Base-by-base conservation (phyloP, 2,888 invertebrate genomes). In the Agrochola lota region DNA sequence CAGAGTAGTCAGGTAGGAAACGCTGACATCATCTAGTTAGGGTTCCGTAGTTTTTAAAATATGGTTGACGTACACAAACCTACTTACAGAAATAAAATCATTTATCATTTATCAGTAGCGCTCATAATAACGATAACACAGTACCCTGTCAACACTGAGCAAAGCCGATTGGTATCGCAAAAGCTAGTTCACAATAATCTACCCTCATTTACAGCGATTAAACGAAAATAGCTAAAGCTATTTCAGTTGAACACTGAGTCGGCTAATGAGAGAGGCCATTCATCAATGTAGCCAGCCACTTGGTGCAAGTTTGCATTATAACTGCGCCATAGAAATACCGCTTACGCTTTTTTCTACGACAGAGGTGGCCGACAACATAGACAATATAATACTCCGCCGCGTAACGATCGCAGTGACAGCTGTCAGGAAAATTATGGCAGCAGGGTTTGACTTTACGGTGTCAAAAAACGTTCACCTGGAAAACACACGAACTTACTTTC, bases 241-340 rank as follows among this genome's bases (percentile, higher is more conserved):
- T 87, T 88, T 77, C 30, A 78, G 80, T 74, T 72, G 35, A 82
- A 82, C 68, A 78, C 74, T 63, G 69, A 74, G 66, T 63, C 68
- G 26, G 64, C 80, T 88, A 88, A 88, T 87, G 87, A 88, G 82
- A 66, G 63, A 69, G 70, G 40, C 68, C 69, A 88, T 88, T 83
- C 74, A 84, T 88, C 89, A 89, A 84, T 87, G 87, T 78, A 63
- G 68, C 30, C 57, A 66, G 77, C 55, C 74, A 77, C 75, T 77
- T 77, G 72, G 71, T 82, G 81, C 89, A 79, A 81, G 75, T 81
- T 81, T 63, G 59, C 62, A 81, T 80, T 66, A 52, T 46, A 26
- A 15, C 17, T 35, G 75, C 82, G 78, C 78, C 59, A 82, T 23
- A 52, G 81, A 75, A 66, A 26, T 35, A 35, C 12, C 11, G 35